A percentile compares a stretch with the other conserved stretches of the same genome.
These are phyloP conservation scores for Machimus rusticus DNA, from an alignment of 2,888 invertebrate species.

Conservation along the genomic window DNA sequence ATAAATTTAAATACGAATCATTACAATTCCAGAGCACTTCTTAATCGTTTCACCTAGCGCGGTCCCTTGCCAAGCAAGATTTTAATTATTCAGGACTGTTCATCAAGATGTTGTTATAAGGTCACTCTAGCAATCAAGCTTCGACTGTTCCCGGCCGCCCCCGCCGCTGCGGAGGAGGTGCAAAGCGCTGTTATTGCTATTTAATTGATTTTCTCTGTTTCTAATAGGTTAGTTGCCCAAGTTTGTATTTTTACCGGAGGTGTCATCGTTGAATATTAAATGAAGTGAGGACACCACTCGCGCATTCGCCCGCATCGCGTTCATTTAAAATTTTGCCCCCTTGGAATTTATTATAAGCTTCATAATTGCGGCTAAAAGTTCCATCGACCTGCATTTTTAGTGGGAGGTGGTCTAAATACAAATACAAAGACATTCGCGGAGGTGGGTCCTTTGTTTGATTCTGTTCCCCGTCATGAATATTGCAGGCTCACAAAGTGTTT, in stretches of 20 bases:
- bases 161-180: neutral
- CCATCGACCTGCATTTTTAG: neutral
- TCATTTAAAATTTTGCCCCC: neutral
- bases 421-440: neutral
- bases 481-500: neutral
- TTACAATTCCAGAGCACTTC: neutral
- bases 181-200: neutral
- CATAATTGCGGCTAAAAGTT: neutral
- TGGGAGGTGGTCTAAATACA: neutral
- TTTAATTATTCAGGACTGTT: conserved; percentile 13
- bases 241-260: conserved; percentile 8
- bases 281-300: neutral
- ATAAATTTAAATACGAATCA: neutral
- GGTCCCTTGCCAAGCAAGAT: neutral
- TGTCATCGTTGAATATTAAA: conserved; percentile 18
- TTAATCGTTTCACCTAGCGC: conserved; percentile 2
- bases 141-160: neutral
- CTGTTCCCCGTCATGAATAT: neutral
- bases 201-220: conserved; percentile 26
- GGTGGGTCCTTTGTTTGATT: neutral
- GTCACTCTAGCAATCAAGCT: neutral
- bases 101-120: conserved; percentile 19
- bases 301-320: neutral
- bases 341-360: conserved; percentile 5
- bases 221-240: neutral